Percentiles rank a stretch among this genome's conserved stretches.
These are phyloP conservation scores for Bombyx mori DNA, from an alignment of 1,140 invertebrate species.

Conservation along the genomic window DNA sequence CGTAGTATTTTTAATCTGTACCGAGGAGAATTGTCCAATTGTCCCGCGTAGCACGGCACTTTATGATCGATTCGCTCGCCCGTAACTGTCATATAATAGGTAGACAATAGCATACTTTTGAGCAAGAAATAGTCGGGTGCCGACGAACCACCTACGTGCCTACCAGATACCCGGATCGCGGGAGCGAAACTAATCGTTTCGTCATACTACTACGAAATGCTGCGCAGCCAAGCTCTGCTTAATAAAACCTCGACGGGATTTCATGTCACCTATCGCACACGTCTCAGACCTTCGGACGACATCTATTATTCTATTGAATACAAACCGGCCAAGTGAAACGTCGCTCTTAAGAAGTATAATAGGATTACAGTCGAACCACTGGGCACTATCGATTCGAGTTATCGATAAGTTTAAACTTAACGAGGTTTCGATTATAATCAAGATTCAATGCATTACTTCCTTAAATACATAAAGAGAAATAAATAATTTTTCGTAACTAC, in stretches of 20 bases:
- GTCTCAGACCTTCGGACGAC: constrained; percentile 38
- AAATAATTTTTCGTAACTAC: constrained; percentile 8
- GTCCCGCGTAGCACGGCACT: constrained; percentile 36
- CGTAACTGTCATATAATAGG: constrained; percentile 47
- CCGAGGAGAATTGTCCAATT: constrained; percentile 54
- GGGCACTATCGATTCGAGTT: constrained; percentile 28
- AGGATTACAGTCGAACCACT: constrained; percentile 31
- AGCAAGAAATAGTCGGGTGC: constrained; percentile 49
- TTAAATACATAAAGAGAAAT: constrained; percentile 3
- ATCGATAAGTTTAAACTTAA: constrained; percentile 32
- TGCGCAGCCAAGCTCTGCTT: constrained; percentile 47
- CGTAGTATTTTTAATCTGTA: background rate
- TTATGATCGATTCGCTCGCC: constrained; percentile 37
- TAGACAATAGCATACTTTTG: constrained; percentile 40
- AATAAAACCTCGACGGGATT: constrained; percentile 62
- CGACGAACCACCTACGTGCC: constrained; percentile 54
- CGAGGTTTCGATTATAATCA: constrained; percentile 32
- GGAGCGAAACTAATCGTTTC: constrained; percentile 55
- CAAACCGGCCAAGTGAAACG: constrained; percentile 18
- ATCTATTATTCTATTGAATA: constrained; percentile 43
- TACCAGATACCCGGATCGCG: constrained; percentile 26
- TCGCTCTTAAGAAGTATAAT: constrained; percentile 31
- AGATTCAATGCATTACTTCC: constrained; percentile 13
- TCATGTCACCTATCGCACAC: constrained; percentile 45
- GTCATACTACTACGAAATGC: constrained; percentile 59